Conservation (phyloP, 2,113 vertebrate species). For the Brevimyrus niger region DNA sequence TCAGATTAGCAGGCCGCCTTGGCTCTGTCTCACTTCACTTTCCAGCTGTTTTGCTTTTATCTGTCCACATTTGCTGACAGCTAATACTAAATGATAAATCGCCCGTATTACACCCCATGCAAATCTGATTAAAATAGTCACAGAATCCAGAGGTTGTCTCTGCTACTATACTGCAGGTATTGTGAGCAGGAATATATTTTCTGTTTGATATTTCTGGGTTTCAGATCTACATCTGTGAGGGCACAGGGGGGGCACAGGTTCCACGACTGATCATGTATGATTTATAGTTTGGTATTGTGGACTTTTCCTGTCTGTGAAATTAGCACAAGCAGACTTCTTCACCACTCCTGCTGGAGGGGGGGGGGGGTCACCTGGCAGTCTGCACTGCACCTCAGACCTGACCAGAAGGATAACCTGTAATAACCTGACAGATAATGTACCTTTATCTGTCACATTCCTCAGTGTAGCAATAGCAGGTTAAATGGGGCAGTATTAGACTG, state of each 20-base stretch:
- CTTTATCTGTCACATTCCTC: neutral
- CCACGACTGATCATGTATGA: neutral
- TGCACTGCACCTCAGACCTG: neutral
- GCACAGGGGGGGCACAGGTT: neutral
- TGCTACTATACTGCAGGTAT: neutral
- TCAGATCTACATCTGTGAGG: neutral
- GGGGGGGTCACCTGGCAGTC: neutral
- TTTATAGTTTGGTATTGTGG: neutral
- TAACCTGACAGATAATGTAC: neutral
- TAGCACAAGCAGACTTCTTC: neutral
- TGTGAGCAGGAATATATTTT: neutral
- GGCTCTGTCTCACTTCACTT: slow-evolving; percentile 61
- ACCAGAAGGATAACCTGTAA: neutral
- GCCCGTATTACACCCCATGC: slow-evolving; percentile 67
- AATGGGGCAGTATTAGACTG: neutral
- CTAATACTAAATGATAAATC: slow-evolving; percentile 74
- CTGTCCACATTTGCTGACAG: slow-evolving; percentile 69
- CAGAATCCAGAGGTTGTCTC: slow-evolving; percentile 43
- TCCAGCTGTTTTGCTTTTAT: slow-evolving; percentile 81
- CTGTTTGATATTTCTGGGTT: neutral
- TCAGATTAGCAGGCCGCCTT: slow-evolving; percentile 72
- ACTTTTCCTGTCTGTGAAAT: slow-evolving; percentile 1
- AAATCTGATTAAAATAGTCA: slow-evolving; percentile 73
- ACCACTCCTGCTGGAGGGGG: neutral
- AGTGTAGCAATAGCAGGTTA: neutral